phyloP scores from a whole-genome alignment of 2,113 vertebrate species.

The Herpetotheres cachinnans region DNA sequence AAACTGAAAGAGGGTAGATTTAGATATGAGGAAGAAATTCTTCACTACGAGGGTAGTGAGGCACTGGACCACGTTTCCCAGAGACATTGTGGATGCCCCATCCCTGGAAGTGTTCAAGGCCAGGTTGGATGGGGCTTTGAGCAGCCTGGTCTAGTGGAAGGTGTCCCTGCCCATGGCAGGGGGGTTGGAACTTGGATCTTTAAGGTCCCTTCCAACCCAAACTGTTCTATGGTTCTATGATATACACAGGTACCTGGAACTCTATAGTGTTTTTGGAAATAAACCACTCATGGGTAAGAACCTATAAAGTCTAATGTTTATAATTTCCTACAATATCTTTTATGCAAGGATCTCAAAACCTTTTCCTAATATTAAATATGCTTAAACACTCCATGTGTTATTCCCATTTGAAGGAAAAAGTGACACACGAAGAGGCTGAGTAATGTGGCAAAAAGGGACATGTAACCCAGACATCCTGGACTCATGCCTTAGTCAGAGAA shows the following conservation, averaged over 20 bases:
- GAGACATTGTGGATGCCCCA: no score
- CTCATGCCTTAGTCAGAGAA: not conserved
- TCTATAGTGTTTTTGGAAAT: not conserved
- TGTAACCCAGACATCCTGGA: not conserved
- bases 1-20: no score
- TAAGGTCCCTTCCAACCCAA: no score
- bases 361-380: not conserved
- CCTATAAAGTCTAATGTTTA: not conserved
- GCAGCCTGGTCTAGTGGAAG: no score
- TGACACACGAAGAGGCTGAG: not conserved
- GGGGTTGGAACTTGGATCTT: no score
- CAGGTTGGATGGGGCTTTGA: no score
- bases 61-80: no score
- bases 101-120: no score
- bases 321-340: not conserved
- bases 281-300: not conserved
- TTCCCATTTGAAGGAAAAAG: not conserved
- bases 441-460: not conserved
- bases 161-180: no score
- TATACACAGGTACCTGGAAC: not conserved
- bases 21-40: no score
- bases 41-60: no score
- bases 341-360: not conserved
- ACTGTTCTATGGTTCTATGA: no score
- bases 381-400: not conserved